Evolutionary conservation across 2,113 vertebrate species (phyloP), one percentile per base, ranked within the genome.

Genomic region (Atherinomorus stipes): DNA sequence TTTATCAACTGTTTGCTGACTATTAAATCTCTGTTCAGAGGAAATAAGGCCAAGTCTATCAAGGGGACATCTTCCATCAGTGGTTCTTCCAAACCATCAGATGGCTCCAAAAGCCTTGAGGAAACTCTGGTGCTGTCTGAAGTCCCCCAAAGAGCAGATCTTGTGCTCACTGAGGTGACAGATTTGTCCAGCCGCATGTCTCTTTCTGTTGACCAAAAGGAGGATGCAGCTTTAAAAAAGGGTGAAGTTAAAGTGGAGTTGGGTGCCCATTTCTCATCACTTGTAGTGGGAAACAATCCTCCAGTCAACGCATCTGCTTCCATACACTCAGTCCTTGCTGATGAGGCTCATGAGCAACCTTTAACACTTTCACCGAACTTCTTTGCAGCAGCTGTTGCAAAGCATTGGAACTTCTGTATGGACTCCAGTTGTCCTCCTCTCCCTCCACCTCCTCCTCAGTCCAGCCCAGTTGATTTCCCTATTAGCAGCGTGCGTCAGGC

Each of bases 181-280:
- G 77, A 37, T 22, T 0, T 91, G 73, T 86, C 66, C 54, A 92
- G 87, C 54, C 89, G 93, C 13, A 83, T 93, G 1, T 91, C 94
- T 0, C 80, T 94, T 1, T 93, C 93, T 60, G 86, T 89, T 0
- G 92, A 92, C 47, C 92, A 92, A 3, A 94, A 94, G 88, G 95
- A 95, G 13, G 77, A 93, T 74, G 85, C 89, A 38, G 91, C 74
- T 13, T 62, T 94, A 21, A 94, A 91, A 65, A 94, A 42, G 2
- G 1, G 18, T 0, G 53, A 71, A 5, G 19, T 1, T 50, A 25
- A 44, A 2, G 56, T 68, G 23, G 63, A 53, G 0, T 11, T 90
- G 2, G 91, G 94, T 59, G 91, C 93, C 23, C 83, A 80, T 13
- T 76, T 64, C 1, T 65, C 91, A 2, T 31, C 67, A 26, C 71